Evolutionary conservation across 2,888 invertebrate genomes (phyloP), one percentile per base, ranked within the genome.

Genomic region (Aplocera efformata): DNA sequence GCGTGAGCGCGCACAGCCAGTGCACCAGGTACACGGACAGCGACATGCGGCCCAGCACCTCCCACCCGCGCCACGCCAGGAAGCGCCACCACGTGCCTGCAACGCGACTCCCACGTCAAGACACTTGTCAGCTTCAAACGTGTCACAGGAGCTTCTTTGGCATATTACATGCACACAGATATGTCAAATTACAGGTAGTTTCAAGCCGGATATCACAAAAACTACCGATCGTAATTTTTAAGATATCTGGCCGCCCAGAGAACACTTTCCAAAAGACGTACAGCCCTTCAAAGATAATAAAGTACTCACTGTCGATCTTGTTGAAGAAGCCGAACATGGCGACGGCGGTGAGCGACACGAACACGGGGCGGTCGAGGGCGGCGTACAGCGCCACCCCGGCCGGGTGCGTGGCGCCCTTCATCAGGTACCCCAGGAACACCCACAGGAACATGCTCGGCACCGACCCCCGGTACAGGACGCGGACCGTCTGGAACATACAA

Each of bases 21-120:
- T 80, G 80, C 37, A 65, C 49, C 51, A 79, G 45, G 47, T 72
- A 67, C 25, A 68, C 56, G 10, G 74, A 56, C 23, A 80, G 64
- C 0, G 79, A 78, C 71, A 80, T 61, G 20, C 79, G 66, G 1
- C 72, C 68, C 36, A 71, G 48, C 6, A 73, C 42, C 49, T 63
- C 61, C 71, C 71, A 79, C 7, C 71, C 67, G 22, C 66, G 63
- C 79, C 79, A 79, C 10, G 73, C 63, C 36, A 77, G 41, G 42
- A 77, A 58, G 11, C 58, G 50, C 68, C 74, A 70, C 59, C 62
- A 63, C 0, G 65, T 0, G 10, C 49, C 78, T 78, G 48, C 13
- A 2, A 24, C n/a, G 11, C 6, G n/a, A n/a, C n/a, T n/a, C n/a
- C n/a, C n/a, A n/a, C n/a, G n/a, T n/a, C n/a, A n/a, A n/a, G n/a